Conservation (phyloP, 2,888 invertebrate species). For the Drosophila maculinotata region DNA sequence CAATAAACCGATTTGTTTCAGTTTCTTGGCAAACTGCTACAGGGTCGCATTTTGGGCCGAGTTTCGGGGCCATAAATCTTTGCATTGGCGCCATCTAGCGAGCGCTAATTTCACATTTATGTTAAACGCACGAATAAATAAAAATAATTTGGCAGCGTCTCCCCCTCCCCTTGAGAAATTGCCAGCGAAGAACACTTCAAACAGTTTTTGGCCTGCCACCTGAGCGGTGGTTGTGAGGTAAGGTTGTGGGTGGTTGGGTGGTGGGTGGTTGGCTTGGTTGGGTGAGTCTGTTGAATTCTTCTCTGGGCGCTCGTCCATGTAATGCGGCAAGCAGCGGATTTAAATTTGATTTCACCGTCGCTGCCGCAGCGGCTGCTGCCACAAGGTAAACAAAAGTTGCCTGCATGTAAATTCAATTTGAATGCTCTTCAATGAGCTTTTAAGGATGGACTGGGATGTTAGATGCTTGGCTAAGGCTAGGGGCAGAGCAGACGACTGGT, state of each 20-base stretch:
- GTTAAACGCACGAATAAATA: constrained; percentile 80
- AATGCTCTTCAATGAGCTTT: constrained; percentile 77
- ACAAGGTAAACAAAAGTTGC: constrained; percentile 73
- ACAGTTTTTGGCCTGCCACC: constrained; percentile 65
- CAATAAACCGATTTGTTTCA: constrained; percentile 14
- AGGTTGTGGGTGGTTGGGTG: constrained; percentile 2
- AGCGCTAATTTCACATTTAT: constrained; percentile 51
- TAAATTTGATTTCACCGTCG: constrained; percentile 72
- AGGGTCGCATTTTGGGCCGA: neutral
- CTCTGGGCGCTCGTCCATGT: constrained; percentile 50
- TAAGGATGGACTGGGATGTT: constrained; percentile 29
- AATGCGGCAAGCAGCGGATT: constrained; percentile 65
- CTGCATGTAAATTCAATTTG: constrained; percentile 80
- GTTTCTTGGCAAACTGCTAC: constrained; percentile 24
- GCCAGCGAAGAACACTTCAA: constrained; percentile 57
- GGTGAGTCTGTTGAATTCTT: constrained; percentile 36
- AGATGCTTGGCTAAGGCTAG: neutral
- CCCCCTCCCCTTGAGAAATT: constrained; percentile 1
- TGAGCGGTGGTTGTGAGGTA: constrained; percentile 34
- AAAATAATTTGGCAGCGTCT: constrained; percentile 70
- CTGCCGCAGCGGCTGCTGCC: constrained; percentile 22
- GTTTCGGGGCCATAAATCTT: constrained; percentile 39
- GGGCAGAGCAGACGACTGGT: constrained; percentile 25
- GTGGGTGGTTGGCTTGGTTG: constrained; percentile 14
- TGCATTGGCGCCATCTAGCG: constrained; percentile 61